Base-by-base conservation (phyloP, 1,140 invertebrate species). In the Magallana ariakensis region DNA sequence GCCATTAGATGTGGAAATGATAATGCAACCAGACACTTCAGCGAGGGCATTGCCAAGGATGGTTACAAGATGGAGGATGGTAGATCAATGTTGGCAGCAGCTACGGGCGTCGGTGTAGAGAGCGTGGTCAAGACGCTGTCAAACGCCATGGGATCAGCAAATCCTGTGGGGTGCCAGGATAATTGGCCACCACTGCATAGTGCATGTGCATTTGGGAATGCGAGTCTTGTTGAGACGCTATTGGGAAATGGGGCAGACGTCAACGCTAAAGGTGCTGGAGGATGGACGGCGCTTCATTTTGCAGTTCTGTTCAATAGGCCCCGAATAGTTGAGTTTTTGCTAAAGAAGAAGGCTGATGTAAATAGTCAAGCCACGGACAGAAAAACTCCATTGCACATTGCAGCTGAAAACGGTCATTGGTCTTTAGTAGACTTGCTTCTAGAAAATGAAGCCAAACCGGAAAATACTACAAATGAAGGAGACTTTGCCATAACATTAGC, bases 371-470 rank as follows among this genome's bases (percentile, higher is more conserved):
- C 85, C 8, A 58, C 66, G 19, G 80, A 80, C 11, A 90, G 90
- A 33, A 85, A 86, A 53, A 89, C 92, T 4, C 90, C 93, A n/a
- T 84, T 93, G 19, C 93, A 94, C 87, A 84, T 92, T 26, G 85
- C 85, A 56, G 85, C 84, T 3, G 86, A 88, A 80, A 82, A 87
- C 75, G 88, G 85, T 19, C 87, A 89, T 26, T 82, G 16, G 26
- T 56, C 85, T 11, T 26, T 89, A 11, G 83, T 80, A 55, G 62
- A 89, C 46, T 56, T 84, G 11, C 70, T 89, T 0, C 55, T 89
- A 46, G 86, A 85, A n/a, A 83, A 87, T 33, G 62, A 85, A 19
- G 86, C 84, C 15, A 87, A 84, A 54, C 80, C 88, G 10, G 86
- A 89, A 82, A 70, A 83, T 53, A 33, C 81, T 8, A 87, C 86